Conservation (phyloP, 2,888 invertebrate species). For the Tanytarsus gracilentus region DNA sequence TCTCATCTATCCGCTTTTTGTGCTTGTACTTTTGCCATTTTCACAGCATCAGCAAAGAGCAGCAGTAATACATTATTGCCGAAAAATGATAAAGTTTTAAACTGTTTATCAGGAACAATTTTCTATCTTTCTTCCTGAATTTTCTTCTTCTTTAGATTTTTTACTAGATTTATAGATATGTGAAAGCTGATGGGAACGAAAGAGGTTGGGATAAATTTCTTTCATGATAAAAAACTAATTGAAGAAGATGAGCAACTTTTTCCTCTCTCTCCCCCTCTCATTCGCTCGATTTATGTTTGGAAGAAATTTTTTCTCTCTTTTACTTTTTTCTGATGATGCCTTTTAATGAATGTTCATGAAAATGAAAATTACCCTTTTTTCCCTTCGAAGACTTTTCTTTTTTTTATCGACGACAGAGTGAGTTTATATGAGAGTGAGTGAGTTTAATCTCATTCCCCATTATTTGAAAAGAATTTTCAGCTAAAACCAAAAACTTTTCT, state of each 20-base stretch:
- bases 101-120: constrained; percentile 18
- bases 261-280: too few species aligned
- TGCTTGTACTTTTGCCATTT: neutral
- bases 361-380: constrained; percentile 23
- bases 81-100: constrained; percentile 14
- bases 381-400: neutral
- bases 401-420: neutral
- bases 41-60: too few species aligned
- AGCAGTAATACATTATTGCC: neutral
- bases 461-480: neutral
- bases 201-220: neutral
- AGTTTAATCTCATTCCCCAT: neutral
- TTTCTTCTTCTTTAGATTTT: neutral
- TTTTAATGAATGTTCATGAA: constrained; percentile 17
- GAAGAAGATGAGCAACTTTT: constrained; percentile 16
- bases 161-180: neutral
- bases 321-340: too few species aligned
- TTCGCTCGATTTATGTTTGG: constrained; percentile 12
- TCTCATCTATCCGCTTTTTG: neutral
- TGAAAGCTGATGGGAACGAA: neutral
- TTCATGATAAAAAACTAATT: constrained; percentile 19
- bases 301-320: constrained; percentile 4
- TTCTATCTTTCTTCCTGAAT: neutral
- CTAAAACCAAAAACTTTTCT: constrained; percentile 1
- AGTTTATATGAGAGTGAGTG: neutral